Percentiles rank a stretch among this genome's conserved stretches.
These are phyloP conservation scores for Augochlorella aurata DNA, from an alignment of 2,888 invertebrate species.

Conservation along the genomic window DNA sequence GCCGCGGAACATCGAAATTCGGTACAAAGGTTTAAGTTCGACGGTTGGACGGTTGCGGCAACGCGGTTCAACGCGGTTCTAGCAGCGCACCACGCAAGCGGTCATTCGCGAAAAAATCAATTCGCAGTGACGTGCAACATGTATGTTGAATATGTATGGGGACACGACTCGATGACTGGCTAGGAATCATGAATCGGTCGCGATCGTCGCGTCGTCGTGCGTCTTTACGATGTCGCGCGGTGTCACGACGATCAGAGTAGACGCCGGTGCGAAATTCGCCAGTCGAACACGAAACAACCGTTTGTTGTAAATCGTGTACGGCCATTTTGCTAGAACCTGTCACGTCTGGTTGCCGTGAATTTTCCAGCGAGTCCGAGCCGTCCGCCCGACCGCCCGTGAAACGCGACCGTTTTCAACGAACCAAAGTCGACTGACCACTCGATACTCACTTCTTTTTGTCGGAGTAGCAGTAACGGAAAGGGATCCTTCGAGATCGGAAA, in stretches of 20 bases:
- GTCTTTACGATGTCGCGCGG: conserved; percentile 29
- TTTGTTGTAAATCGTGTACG: conserved; percentile 78
- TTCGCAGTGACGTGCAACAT: conserved; percentile 68
- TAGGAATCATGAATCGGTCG: conserved; percentile 21
- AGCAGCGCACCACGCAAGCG: conserved; percentile 62
- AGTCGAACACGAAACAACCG: conserved; percentile 59
- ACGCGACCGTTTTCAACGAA: background rate
- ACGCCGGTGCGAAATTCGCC: conserved; percentile 24
- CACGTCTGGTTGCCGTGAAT: conserved; percentile 68
- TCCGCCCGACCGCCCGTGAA: background rate
- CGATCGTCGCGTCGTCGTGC: background rate
- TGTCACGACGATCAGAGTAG: conserved; percentile 25
- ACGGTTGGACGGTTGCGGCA: conserved; percentile 38
- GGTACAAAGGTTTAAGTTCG: conserved; percentile 48
- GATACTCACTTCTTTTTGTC: conserved; percentile 71
- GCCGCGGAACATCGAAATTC: conserved; percentile 28
- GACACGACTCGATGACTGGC: conserved; percentile 24
- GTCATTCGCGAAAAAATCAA: conserved; percentile 72
- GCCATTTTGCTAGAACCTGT: conserved; percentile 79
- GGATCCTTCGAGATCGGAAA: conserved; percentile 61
- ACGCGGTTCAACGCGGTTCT: conserved; percentile 45
- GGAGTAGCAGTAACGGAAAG: conserved; percentile 59
- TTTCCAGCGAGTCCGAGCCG: conserved; percentile 44
- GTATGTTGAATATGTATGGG: conserved; percentile 44
- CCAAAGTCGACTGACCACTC: background rate